A percentile compares a stretch with the other conserved stretches of the same genome.
phyloP scores from a whole-genome alignment of 2,113 vertebrate genomes.

The Sapajus apella region DNA sequence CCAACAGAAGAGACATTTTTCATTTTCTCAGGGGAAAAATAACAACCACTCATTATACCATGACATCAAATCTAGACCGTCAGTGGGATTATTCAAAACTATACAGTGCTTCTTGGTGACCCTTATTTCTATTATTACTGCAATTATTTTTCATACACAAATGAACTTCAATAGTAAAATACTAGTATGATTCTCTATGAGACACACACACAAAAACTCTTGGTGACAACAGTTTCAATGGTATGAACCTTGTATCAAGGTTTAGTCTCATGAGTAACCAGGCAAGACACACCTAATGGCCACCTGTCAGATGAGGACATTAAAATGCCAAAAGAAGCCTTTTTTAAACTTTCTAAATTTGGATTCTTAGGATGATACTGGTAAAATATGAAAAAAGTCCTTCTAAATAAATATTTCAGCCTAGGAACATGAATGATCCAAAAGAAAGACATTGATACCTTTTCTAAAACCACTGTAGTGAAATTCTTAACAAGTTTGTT shows the following conservation, averaged over 20 bases:
- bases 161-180: not conserved
- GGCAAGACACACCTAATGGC: not conserved
- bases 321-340: not conserved
- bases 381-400: not conserved
- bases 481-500: not conserved
- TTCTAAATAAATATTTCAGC: not conserved
- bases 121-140: constrained; percentile 64
- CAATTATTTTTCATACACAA: constrained; percentile 62
- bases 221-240: not conserved
- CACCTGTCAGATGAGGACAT: not conserved
- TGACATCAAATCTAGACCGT: constrained; percentile 61
- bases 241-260: too few species aligned
- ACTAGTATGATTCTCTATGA: not conserved
- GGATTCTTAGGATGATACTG: not conserved
- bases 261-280: not conserved
- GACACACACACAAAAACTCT: not conserved
- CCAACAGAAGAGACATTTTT: constrained; percentile 58
- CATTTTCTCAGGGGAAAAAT: constrained; percentile 71
- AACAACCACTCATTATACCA: constrained; percentile 69
- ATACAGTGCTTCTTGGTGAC: not conserved
- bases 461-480: not conserved
- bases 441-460: not conserved
- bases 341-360: not conserved
- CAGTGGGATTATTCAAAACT: constrained; percentile 45
- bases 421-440: not conserved